phyloP scores from a whole-genome alignment of 2,888 invertebrate genomes.

The Sepioteuthis lessoniana region DNA sequence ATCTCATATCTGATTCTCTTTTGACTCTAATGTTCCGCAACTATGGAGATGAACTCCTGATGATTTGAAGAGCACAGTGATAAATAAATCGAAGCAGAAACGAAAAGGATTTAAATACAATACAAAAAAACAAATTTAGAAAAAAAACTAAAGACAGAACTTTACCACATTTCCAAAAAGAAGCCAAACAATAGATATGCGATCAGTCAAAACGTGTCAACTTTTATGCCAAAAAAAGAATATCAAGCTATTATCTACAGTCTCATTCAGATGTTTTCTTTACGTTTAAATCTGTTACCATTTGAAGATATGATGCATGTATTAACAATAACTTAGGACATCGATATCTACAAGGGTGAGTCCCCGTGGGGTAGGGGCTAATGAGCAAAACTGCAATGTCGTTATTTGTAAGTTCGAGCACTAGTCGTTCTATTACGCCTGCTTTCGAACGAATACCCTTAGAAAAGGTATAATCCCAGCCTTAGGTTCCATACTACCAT shows the following conservation, averaged over 20 bases:
- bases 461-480: too few species aligned
- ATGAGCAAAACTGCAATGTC: too few species aligned
- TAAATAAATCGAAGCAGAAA: neutral
- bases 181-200: neutral
- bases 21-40: neutral
- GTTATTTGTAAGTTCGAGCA: too few species aligned
- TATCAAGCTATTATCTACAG: neutral
- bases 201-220: neutral
- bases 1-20: neutral
- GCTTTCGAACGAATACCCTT: too few species aligned
- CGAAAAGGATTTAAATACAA: too few species aligned
- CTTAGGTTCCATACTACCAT: too few species aligned
- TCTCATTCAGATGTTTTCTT: neutral
- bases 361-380: too few species aligned
- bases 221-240: neutral
- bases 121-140: too few species aligned
- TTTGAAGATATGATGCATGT: neutral
- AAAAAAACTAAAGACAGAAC: neutral
- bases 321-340: neutral
- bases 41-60: neutral
- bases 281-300: neutral
- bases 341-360: neutral
- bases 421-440: too few species aligned
- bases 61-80: neutral
- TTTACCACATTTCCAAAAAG: neutral